Evolutionary conservation across 2,888 invertebrate genomes (phyloP), one percentile per base, ranked within the genome.

Genomic region (Rapana venosa): DNA sequence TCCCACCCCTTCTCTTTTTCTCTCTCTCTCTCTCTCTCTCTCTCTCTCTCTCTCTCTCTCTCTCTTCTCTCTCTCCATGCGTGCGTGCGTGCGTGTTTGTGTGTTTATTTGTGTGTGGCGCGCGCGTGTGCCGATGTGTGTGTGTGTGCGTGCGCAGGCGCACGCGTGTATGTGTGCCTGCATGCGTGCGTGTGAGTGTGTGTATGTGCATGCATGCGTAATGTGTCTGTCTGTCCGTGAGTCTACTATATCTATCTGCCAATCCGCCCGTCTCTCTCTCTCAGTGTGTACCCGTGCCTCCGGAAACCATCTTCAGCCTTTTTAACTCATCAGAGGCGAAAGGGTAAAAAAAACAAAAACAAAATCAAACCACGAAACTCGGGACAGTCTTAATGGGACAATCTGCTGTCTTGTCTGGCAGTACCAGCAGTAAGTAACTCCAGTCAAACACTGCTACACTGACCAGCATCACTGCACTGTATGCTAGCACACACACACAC

Each of bases 41-140:
- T n/a, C 74, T 74, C 74, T 74, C 74, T 74, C 74, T 74, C 74
- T 74, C n/a, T 74, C 74, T 74, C 74, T 74, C 22, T 74, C 74
- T 22, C n/a, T 74, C 74, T 74, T 17, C 74, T n/a, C 74, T 74
- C 26, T n/a, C 22, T 26, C 74, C 5, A 13, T 70, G 22, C 26
- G 22, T 20, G 5, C 26, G 5, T 20, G 5, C 26, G 22, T 8
- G 5, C 26, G 22, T 70, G 22, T 70, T 26, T 70, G 22, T 70
- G 22, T 70, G 22, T 70, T 26, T 70, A 15, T 70, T 26, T 8
- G 22, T 70, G 22, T 70, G 22, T 70, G 22, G 15, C 70, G 15
- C 70, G 15, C 70, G 5, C 70, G 5, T 26, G 5, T 26, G 15
- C 70, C 70, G 5, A 15, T 70, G 22, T 70, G 22, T 70, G 22